phyloP scores from a whole-genome alignment of 2,113 vertebrate genomes.

The Dipodomys merriami region DNA sequence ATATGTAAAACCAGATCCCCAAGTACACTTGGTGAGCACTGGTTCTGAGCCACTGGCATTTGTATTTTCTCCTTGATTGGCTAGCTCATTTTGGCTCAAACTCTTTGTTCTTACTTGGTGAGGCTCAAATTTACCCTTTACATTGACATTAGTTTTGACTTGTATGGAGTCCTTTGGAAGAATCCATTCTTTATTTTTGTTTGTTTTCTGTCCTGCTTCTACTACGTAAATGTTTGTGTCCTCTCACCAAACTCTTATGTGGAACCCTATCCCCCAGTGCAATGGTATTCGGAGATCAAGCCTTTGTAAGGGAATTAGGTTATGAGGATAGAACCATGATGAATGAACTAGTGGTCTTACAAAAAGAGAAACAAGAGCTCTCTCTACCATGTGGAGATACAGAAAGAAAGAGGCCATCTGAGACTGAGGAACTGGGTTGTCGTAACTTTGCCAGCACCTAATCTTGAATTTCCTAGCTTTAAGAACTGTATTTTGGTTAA shows the following conservation, averaged over 20 bases:
- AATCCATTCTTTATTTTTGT: slow-evolving; percentile 27
- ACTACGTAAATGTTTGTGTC: not conserved
- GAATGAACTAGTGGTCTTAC: not conserved
- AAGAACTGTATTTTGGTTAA: not conserved
- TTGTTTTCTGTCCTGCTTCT: not conserved
- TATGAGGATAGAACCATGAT: not conserved
- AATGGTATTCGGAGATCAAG: not conserved
- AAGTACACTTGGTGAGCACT: not conserved
- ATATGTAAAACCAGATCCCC: not conserved
- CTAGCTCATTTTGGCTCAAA: not conserved
- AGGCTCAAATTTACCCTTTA: not conserved
- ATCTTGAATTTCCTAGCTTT: no score
- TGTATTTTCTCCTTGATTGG: not conserved
- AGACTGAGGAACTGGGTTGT: no score
- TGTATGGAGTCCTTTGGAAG: not conserved
- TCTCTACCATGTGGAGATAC: not conserved
- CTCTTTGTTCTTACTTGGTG: not conserved
- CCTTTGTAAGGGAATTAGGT: not conserved
- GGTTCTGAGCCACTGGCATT: not conserved
- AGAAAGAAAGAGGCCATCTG: not conserved
- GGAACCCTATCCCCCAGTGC: not conserved
- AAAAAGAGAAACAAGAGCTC: not conserved
- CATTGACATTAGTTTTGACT: not conserved
- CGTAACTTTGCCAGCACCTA: no score
- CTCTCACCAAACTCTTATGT: not conserved